Percentiles rank a stretch among this genome's conserved stretches.
Evolutionary conservation across 2,797 vertebrate genomes (phyloP).

Genomic region (Philypnodon macrostomus): DNA sequence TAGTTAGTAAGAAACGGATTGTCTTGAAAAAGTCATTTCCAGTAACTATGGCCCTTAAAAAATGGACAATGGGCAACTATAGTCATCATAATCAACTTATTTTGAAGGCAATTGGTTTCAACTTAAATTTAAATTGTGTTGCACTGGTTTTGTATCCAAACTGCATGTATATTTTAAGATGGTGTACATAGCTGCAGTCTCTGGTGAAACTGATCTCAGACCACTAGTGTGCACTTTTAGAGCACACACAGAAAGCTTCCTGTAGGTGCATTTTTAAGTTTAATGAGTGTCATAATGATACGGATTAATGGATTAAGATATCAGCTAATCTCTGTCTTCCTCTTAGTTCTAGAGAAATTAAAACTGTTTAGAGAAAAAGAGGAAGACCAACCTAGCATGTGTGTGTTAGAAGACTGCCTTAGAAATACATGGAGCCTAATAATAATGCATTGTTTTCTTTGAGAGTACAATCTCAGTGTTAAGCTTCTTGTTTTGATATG

Average conservation of each 20-base stretch:
- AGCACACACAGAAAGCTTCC: background rate
- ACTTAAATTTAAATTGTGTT: background rate
- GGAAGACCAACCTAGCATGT: background rate
- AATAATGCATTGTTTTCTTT: too few relatives aligned
- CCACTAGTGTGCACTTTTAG: background rate
- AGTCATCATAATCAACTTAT: too few relatives aligned
- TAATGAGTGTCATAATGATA: background rate
- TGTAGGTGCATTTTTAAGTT: too few relatives aligned
- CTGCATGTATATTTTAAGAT: slow-evolving; percentile 2
- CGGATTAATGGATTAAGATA: background rate
- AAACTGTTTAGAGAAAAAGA: background rate
- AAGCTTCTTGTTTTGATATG: too few relatives aligned
- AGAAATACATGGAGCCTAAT: too few relatives aligned
- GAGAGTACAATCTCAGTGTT: too few relatives aligned
- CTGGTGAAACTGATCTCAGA: slow-evolving; percentile 6
- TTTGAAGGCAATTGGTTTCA: too few relatives aligned
- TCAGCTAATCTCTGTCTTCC: background rate
- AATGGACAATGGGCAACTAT: too few relatives aligned
- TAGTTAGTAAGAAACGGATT: too few relatives aligned
- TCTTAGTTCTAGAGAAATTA: background rate
- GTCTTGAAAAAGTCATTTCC: too few relatives aligned
- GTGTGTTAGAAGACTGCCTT: too few relatives aligned
- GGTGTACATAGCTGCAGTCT: slow-evolving; percentile 7
- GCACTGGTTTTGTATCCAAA: background rate
- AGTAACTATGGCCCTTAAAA: too few relatives aligned